A percentile compares a stretch with the other conserved stretches of the same genome.
Evolutionary conservation across 2,113 vertebrate species (phyloP).

Genomic region (Paracanthobrama guichenoti): DNA sequence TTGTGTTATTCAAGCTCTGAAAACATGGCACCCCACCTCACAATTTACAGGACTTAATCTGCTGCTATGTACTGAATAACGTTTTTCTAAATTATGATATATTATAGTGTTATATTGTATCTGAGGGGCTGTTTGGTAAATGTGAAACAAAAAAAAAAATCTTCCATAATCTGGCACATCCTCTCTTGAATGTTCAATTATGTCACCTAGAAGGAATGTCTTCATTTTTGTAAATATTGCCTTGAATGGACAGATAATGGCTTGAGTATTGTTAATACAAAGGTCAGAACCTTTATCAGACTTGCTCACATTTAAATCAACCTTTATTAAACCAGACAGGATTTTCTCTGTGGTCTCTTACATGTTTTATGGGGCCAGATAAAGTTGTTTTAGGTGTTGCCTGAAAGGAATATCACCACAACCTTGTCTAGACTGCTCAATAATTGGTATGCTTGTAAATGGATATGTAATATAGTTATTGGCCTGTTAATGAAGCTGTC

Average conservation of each 20-base stretch:
- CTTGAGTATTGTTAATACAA: constrained; percentile 58
- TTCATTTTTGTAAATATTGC: background rate
- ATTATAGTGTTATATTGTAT: background rate
- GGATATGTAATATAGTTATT: background rate
- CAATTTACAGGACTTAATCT: no score
- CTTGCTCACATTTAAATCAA: constrained; percentile 8
- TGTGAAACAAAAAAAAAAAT: background rate
- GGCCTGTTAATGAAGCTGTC: background rate
- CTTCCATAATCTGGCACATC: background rate
- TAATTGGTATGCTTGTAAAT: constrained; percentile 5
- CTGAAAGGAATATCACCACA: background rate
- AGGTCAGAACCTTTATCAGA: constrained; percentile 53
- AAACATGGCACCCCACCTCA: no score
- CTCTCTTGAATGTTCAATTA: background rate
- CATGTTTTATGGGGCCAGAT: background rate
- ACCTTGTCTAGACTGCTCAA: background rate
- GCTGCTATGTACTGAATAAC: background rate
- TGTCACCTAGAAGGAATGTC: constrained; percentile 14
- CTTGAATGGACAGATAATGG: constrained; percentile 34
- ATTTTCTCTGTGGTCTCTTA: background rate
- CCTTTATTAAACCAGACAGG: constrained; percentile 34
- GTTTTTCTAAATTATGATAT: background rate
- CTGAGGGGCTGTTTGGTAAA: background rate
- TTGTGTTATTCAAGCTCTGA: no score
- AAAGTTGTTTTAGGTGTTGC: background rate